Evolutionary conservation across 2,797 vertebrate species (phyloP), one percentile per base, ranked within the genome.

Genomic region (Fistularia commersonii): DNA sequence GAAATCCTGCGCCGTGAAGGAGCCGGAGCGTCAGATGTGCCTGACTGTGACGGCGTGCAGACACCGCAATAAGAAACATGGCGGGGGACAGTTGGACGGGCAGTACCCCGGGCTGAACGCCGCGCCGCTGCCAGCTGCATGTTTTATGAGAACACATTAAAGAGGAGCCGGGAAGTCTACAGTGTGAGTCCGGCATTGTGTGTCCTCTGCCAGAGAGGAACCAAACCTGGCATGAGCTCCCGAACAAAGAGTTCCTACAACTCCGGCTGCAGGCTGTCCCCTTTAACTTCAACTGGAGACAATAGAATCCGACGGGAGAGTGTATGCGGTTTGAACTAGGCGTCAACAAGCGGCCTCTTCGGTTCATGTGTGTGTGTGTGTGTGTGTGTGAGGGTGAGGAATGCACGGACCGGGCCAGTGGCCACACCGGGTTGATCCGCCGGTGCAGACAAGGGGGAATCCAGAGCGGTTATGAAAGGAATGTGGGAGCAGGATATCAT

Each of bases 141-240:
- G 83, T 82, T 87, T 88, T 87, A 86, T 85, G 83, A 84, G 81
- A 78, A 79, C 73, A 82, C 81, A 88, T 87, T 88, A 88, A 87
- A 87, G 86, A 83, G 86, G 85, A 88, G 86, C 77, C 85, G 71
- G 61, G 43, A 72, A 86, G 85, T 86, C 86, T 87, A 59, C 81
- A 47, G 43, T 63, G 65, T 32, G 72, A 84, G 76, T 61, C 65
- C 68, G 39, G 77, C 66, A 74, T 77, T 79, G 79, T 81, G 80
- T 72, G 4, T 46, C 51, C 65, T 61, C 66, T 76, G 80, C 81
- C 81, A 81, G 64, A 62, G 38, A 83, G 74, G 75, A 80, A 67
- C 74, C 50, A 3, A 72, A 79, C 72, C 76, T 72, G 74, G 70
- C 72, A 75, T 62, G 64, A 66, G 79, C 75, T 77, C 51, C 53